phyloP scores from a whole-genome alignment of 2,888 invertebrate genomes.

The Nephrotoma flavescens region DNA sequence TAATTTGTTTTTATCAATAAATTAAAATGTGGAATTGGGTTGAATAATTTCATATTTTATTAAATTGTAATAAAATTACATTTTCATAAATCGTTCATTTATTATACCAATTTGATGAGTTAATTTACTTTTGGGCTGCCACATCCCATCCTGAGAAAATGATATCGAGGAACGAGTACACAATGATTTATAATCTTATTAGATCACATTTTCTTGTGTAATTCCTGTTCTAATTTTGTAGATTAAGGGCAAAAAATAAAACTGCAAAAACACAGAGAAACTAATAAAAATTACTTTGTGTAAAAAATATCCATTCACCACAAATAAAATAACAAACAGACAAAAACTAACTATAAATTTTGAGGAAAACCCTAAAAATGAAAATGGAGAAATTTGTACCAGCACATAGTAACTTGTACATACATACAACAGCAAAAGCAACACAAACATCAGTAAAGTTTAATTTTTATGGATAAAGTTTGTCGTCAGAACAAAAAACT shows the following conservation, averaged over 20 bases:
- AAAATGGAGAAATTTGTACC: neutral
- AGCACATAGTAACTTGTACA: neutral
- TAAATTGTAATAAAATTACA: too few species aligned
- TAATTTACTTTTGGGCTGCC: too few species aligned
- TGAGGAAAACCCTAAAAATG: neutral
- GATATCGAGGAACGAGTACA: too few species aligned
- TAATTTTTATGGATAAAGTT: conserved; percentile 2
- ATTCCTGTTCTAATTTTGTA: neutral
- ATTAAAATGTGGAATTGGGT: too few species aligned
- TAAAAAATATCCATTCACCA: neutral
- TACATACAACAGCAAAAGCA: neutral
- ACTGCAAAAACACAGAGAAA: neutral
- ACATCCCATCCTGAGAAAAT: too few species aligned
- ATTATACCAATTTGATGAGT: too few species aligned
- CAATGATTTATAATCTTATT: too few species aligned
- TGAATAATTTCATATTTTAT: too few species aligned
- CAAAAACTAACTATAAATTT: neutral
- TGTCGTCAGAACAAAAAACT: neutral
- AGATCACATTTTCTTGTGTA: too few species aligned
- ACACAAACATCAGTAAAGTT: neutral
- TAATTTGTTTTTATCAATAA: too few species aligned
- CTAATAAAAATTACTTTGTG: neutral
- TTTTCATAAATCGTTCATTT: too few species aligned
- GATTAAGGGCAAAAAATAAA: neutral
- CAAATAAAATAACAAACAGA: neutral